Conservation (phyloP, 2,113 vertebrate genomes). For the Rhinoderma darwinii region DNA sequence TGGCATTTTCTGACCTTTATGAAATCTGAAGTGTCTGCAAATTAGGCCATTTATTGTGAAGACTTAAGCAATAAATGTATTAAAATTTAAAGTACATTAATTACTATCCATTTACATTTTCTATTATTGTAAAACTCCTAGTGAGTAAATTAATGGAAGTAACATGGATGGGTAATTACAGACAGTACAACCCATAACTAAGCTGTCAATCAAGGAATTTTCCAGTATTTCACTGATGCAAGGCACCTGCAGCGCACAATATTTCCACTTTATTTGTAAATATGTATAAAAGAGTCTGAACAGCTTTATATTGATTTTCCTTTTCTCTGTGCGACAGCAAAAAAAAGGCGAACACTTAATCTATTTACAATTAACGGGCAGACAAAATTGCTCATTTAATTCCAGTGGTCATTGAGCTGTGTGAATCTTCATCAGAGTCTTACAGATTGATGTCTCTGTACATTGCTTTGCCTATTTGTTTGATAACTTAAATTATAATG, state of each 20-base stretch:
- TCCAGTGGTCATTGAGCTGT: slow-evolving; percentile 57
- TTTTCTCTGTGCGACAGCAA: slow-evolving; percentile 39
- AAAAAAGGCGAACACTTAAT: slow-evolving; percentile 49
- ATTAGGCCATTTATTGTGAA: slow-evolving; percentile 54
- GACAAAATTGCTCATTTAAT: slow-evolving; percentile 57
- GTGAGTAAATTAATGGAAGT: slow-evolving; percentile 56
- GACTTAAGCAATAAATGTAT: slow-evolving; percentile 56
- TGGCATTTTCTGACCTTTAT: slow-evolving; percentile 59
- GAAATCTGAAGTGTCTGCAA: slow-evolving; percentile 52
- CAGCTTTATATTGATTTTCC: slow-evolving; percentile 51
- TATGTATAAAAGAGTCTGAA: slow-evolving; percentile 30
- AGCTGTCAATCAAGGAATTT: slow-evolving; percentile 47
- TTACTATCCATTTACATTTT: slow-evolving; percentile 60
- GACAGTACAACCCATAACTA: slow-evolving; percentile 52
- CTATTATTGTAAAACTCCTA: slow-evolving; percentile 59
- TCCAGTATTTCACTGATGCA: slow-evolving; percentile 6
- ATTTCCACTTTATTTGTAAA: slow-evolving; percentile 46
- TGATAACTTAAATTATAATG: slow-evolving; percentile 54
- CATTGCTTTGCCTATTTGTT: slow-evolving; percentile 49
- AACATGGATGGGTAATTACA: slow-evolving; percentile 54
- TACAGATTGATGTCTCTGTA: slow-evolving; percentile 53
- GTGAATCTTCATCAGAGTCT: slow-evolving; percentile 46
- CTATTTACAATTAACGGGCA: slow-evolving; percentile 59
- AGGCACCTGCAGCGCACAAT: slow-evolving; percentile 15
- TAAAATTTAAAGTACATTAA: slow-evolving; percentile 59